phyloP scores from a whole-genome alignment of 2,797 vertebrate genomes.

The Girardinus metallicus region DNA sequence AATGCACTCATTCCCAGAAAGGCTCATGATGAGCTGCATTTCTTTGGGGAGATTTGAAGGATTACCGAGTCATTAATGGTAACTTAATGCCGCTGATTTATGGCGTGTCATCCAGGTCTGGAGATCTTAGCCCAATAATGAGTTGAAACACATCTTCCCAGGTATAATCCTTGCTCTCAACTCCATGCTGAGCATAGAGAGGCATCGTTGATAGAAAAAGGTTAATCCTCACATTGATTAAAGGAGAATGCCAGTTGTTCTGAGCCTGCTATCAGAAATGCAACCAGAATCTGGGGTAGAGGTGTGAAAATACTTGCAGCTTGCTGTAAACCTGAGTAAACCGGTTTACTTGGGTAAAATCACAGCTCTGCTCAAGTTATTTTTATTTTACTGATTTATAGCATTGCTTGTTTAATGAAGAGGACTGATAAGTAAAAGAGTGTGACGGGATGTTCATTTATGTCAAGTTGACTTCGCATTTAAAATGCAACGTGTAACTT shows the following conservation, averaged over 20 bases:
- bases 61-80: conserved; percentile 66
- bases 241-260: conserved; percentile 59
- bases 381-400: conserved; percentile 4
- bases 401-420: conserved; percentile 1
- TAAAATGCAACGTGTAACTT: not conserved
- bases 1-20: conserved; percentile 55
- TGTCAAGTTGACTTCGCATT: not conserved
- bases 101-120: conserved; percentile 51
- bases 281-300: conserved; percentile 29
- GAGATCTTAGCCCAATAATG: conserved; percentile 62
- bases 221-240: conserved; percentile 68
- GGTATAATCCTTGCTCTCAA: conserved; percentile 60
- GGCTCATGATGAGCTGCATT: conserved; percentile 52
- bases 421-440: not conserved
- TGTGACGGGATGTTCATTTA: not conserved
- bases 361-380: not conserved
- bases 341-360: conserved; percentile 11
- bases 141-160: conserved; percentile 56
- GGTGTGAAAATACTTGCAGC: conserved; percentile 11
- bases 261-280: conserved; percentile 40
- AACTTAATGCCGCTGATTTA: conserved; percentile 60
- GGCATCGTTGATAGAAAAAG: conserved; percentile 40
- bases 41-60: conserved; percentile 58
- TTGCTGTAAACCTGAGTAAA: conserved; percentile 19
- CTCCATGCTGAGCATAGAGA: conserved; percentile 47